Evolutionary conservation across 2,113 vertebrate genomes (phyloP).

Genomic region (Pyrgilauda ruficollis): DNA sequence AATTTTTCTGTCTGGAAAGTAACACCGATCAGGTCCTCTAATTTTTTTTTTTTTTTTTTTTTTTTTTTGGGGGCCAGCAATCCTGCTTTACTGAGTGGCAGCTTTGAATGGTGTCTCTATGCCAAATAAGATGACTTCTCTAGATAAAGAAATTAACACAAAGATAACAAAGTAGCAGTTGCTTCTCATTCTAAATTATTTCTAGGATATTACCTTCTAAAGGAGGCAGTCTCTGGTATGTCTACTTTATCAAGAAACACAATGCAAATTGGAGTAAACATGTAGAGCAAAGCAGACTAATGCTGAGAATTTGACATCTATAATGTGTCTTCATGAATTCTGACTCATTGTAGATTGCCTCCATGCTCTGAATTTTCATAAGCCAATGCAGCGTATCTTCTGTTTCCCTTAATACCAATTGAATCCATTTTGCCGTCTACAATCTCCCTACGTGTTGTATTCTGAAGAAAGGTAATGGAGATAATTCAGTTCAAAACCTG

Average conservation of each 20-base stretch:
- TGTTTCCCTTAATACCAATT: neutral
- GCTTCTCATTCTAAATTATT: neutral
- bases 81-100: neutral
- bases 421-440: neutral
- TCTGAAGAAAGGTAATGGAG: neutral
- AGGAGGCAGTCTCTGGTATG: neutral
- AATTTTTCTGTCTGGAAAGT: neutral
- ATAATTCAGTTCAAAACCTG: neutral
- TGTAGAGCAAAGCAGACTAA: neutral
- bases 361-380: neutral
- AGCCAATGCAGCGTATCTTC: neutral
- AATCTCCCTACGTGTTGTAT: neutral
- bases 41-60: neutral
- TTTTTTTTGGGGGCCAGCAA: neutral
- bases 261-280: neutral
- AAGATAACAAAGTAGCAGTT: neutral
- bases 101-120: neutral
- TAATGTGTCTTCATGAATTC: neutral
- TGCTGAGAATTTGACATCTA: neutral
- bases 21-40: neutral
- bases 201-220: neutral
- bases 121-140: neutral
- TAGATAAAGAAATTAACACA: neutral
- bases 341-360: neutral
- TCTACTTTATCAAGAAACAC: neutral